Base-by-base conservation (phyloP, 2,888 invertebrate genomes). In the Noctua fimbriata region DNA sequence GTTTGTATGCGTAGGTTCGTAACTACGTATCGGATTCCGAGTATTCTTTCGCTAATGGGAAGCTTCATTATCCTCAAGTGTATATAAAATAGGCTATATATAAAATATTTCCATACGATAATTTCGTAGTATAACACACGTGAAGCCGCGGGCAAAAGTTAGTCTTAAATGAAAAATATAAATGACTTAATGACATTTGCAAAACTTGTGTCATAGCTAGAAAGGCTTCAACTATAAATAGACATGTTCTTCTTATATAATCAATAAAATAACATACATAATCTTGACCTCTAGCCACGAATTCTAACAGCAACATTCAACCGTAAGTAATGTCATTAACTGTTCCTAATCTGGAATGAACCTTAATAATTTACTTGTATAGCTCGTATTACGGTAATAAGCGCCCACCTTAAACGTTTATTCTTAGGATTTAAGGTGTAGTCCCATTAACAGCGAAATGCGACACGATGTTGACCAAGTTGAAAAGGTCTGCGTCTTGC, bases 321-420 rank as follows among this genome's bases (percentile, higher is more conserved):
- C 52, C 18, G 24, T 47, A 74, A 69, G 67, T 75, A 69, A 82
- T 67, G 36, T 44, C 60, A 82, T 60, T 80, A 82, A 52, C 58
- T 67, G 49, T 78, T 82, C 65, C 73, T 82, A 73, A 73, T 82
- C 69, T 73, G 6, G 41, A 73, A 58, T 28, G 36, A 52, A 36
- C 41, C n/a, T 73, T 74, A 47, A 79, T 73, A 73, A 83, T 78
- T 83, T 78, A 83, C 55, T 73, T 73, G 28, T 84, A 69, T 28
- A 52, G 67, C 58, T 69, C 28, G 21, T 72, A 55, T 36, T 82
- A 65, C 52, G 47, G 47, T 76, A 76, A 76, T 82, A 76, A 76
- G 60, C 47, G 28, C 16, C 36, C 24, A 55, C 66, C 65, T 73
- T 41, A 49, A 55, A 49, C 16, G 55, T 75, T 65, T 82, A 75